Evolutionary conservation across 2,797 vertebrate species (phyloP), one percentile per base, ranked within the genome.

Genomic region (Balearica regulorum): DNA sequence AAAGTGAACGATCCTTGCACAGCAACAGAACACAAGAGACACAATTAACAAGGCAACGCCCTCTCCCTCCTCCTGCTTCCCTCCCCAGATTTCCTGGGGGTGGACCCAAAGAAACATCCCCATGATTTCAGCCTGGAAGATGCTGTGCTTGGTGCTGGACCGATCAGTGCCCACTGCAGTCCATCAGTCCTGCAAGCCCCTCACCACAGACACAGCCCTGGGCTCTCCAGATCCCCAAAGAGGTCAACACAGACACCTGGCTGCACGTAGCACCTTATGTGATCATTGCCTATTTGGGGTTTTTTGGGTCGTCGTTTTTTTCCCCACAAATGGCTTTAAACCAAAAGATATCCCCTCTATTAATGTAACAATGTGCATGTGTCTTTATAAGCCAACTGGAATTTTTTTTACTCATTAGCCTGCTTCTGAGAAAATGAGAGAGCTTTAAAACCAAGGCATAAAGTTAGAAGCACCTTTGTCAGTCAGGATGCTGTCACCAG

Each of bases 261-360:
- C 55, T 62, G 24, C 62, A 61, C 3, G 4, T 8, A 79, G 13
- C 51, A 69, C 31, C 15, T 35, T n/a, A 49, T 9, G 48, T 11
- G 13, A 39, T 31, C 53, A 24, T 24, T n/a, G 28, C 5, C 39
- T 66, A 2, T 11, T 28, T 37, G 18, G 26, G 5, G 21, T 24
- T 11, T 43, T 75, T 13, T 10, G 58, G 4, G 10, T 21, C 28
- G 5, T 9, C 8, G 22, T 0, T 46, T 44, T 71, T 41, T 8
- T 1, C 29, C 26, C 24, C 26, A 43, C 3, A 90, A 66, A 78
- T 11, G 16, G 10, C 25, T 81, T 81, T 89, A 70, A 86, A 83
- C 58, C 11, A 49, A 58, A 72, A 86, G 2, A 3, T 22, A 69
- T 46, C 4, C 4, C 18, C 18, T 39, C 26, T 43, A 33, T 46